Evolutionary conservation across 92 coral and sea anemone species (phyloP).

Genomic region (Phenganax marumi): DNA sequence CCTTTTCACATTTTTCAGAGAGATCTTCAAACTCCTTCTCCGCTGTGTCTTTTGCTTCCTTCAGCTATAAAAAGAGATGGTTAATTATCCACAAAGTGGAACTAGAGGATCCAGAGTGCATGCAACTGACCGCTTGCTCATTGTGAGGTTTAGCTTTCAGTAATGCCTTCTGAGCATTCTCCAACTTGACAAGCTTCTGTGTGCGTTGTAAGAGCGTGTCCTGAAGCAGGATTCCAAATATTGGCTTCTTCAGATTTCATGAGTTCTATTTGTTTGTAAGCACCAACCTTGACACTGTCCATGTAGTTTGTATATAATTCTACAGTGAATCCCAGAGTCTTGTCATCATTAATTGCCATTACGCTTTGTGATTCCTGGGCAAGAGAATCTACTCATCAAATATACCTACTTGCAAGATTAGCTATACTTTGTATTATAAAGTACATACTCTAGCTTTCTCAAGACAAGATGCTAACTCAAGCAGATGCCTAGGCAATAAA

Average conservation of each 20-base stretch:
- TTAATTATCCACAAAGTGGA: neutral
- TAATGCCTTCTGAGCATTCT: conserved; percentile 81
- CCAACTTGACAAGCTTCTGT: conserved; percentile 85
- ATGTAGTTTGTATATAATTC: conserved; percentile 84
- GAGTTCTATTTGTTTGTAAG: neutral
- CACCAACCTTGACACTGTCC: conserved; percentile 82
- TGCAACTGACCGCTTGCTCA: conserved; percentile 64
- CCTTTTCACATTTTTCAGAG: conserved; percentile 79
- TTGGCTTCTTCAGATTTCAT: neutral
- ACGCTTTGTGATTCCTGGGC: conserved; percentile 81
- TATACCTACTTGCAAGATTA: too few relatives aligned
- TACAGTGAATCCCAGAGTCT: conserved; percentile 78
- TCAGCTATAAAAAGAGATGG: conserved; percentile 59
- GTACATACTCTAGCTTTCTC: conserved; percentile 35
- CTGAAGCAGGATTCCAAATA: conserved; percentile 25
- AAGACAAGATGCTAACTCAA: conserved; percentile 23
- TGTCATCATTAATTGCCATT: conserved; percentile 89
- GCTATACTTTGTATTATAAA: neutral
- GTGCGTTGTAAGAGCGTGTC: conserved; percentile 90
- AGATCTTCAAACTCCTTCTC: conserved; percentile 77
- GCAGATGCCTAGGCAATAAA: conserved; percentile 1
- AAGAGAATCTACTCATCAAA: too few relatives aligned
- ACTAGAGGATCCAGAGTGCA: neutral
- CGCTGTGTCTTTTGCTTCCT: conserved; percentile 74
- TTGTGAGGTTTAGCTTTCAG: conserved; percentile 97